Conservation (phyloP, 2,797 vertebrate genomes). For the Sebastes miniatus region DNA sequence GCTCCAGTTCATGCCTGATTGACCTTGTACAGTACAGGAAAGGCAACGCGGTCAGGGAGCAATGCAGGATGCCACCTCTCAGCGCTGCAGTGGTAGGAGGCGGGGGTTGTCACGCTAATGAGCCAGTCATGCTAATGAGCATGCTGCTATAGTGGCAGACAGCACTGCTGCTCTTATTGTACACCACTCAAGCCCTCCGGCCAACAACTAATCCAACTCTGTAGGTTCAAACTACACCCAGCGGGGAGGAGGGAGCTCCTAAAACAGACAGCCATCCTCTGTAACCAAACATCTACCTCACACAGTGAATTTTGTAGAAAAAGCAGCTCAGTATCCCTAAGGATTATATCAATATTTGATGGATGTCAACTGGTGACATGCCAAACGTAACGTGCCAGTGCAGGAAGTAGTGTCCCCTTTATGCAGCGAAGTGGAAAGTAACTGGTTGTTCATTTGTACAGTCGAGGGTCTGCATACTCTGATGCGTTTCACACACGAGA, state of each 20-base stretch:
- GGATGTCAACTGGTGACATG: background rate
- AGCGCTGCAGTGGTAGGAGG: background rate
- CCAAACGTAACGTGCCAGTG: background rate
- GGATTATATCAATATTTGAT: background rate
- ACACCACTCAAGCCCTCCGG: background rate
- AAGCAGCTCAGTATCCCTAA: background rate
- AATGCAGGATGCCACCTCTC: constrained; percentile 7
- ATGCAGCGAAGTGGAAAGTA: background rate
- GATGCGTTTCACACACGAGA: background rate
- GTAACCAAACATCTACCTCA: background rate
- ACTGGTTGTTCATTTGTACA: background rate
- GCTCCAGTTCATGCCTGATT: constrained; percentile 18
- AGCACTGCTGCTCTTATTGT: background rate
- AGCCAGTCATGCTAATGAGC: constrained; percentile 13
- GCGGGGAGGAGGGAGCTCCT: background rate
- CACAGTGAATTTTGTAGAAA: background rate
- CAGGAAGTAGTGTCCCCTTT: background rate
- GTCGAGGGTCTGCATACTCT: background rate
- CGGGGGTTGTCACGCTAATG: constrained; percentile 4
- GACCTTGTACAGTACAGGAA: constrained; percentile 32
- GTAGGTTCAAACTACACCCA: background rate
- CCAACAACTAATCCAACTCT: background rate
- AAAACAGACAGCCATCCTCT: background rate
- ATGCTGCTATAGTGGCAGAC: background rate
- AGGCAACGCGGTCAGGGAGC: constrained; percentile 4